A percentile compares a stretch with the other conserved stretches of the same genome.
Evolutionary conservation across 2,888 invertebrate species (phyloP).

Genomic region (Hololepta plana): DNA sequence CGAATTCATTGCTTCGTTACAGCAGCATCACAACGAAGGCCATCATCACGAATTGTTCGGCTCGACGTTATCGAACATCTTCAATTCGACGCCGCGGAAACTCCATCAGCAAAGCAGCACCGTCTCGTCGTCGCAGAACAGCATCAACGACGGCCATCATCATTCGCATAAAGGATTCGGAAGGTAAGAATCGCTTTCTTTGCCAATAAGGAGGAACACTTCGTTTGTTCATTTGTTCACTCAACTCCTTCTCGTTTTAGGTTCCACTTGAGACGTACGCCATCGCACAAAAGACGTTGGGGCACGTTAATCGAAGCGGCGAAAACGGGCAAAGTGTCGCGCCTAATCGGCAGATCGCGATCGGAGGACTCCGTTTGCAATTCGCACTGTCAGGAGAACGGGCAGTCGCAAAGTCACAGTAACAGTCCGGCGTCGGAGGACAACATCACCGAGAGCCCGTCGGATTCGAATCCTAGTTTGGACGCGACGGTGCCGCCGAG

Average conservation of each 20-base stretch:
- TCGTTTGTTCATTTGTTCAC: background rate
- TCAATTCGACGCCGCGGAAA: constrained; percentile 32
- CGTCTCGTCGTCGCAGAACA: constrained; percentile 27
- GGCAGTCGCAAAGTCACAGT: constrained; percentile 29
- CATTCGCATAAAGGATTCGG: constrained; percentile 10
- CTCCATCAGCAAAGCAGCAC: constrained; percentile 25
- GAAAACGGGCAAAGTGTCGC: constrained; percentile 59
- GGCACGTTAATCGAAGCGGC: constrained; percentile 77
- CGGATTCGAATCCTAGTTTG: constrained; percentile 51
- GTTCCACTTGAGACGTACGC: constrained; percentile 31
- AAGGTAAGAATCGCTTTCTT: constrained; percentile 10
- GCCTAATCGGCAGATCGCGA: constrained; percentile 59
- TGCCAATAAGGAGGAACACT: background rate
- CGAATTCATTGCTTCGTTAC: constrained; percentile 58
- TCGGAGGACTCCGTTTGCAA: constrained; percentile 72
- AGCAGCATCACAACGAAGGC: constrained; percentile 34
- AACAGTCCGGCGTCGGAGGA: constrained; percentile 46
- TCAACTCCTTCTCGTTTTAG: constrained; percentile 12
- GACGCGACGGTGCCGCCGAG: constrained; percentile 18
- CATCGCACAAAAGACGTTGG: constrained; percentile 60
- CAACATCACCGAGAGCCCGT: constrained; percentile 51
- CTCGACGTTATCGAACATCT: constrained; percentile 53
- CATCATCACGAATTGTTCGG: constrained; percentile 43
- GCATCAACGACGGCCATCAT: constrained; percentile 24
- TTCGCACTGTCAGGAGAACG: constrained; percentile 31